phyloP scores from a whole-genome alignment of 2,797 vertebrate genomes.

The Ciconia nigra region DNA sequence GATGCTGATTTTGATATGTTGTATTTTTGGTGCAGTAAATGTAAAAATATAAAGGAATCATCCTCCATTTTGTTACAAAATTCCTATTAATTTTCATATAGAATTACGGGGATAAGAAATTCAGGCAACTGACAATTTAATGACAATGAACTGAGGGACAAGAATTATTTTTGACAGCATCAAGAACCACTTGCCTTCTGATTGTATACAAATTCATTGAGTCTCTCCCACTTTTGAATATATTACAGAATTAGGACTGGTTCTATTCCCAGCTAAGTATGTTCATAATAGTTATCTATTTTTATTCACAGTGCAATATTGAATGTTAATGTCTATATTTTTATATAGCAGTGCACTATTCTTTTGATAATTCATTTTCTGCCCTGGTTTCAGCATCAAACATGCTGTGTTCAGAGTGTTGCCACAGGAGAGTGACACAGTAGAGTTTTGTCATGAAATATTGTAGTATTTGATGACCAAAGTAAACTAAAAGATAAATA shows the following conservation, averaged over 20 bases:
- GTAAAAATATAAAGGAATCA: not conserved
- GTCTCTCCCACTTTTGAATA: not conserved
- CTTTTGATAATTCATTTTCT: conserved; percentile 11
- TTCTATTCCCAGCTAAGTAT: not conserved
- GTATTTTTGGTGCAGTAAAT: not conserved
- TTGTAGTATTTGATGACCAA: not conserved
- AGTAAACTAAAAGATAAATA: not conserved
- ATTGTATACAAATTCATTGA: not conserved
- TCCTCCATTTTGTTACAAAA: not conserved
- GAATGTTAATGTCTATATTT: not conserved
- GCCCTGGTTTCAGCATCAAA: not conserved
- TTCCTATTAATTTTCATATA: not conserved
- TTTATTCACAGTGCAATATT: not conserved
- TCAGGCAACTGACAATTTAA: not conserved
- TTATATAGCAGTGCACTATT: not conserved
- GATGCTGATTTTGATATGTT: not conserved
- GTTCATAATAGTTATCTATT: not conserved
- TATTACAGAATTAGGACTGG: not conserved
- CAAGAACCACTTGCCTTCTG: not conserved
- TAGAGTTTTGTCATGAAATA: conserved; percentile 2
- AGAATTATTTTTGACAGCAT: not conserved
- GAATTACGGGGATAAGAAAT: not conserved
- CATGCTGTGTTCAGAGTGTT: not conserved
- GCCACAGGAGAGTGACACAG: not conserved
- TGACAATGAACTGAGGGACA: not conserved